phyloP scores from a whole-genome alignment of 2,113 vertebrate species.

The Gymnogyps californianus region DNA sequence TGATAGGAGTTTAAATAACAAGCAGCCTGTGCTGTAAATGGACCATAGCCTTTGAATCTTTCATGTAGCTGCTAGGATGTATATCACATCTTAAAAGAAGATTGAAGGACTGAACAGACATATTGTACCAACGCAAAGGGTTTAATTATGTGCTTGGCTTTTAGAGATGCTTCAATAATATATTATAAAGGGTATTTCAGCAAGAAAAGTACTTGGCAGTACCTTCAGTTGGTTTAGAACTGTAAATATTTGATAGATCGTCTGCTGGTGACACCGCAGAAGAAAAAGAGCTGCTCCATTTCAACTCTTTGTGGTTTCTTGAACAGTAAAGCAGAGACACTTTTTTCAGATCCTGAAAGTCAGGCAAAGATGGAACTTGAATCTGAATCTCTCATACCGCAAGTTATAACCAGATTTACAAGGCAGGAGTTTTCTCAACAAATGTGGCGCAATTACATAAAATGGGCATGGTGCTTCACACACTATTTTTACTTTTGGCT shows the following conservation, averaged over 20 bases:
- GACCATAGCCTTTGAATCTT: not conserved
- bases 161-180: not conserved
- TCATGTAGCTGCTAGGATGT: not conserved
- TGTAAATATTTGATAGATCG: conserved; percentile 8
- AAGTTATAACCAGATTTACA: not conserved
- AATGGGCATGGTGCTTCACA: not conserved
- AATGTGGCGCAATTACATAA: not conserved
- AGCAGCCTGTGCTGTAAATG: not conserved
- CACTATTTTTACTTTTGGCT: not conserved
- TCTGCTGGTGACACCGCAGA: not conserved
- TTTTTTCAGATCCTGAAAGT: not conserved
- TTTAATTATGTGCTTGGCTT: not conserved
- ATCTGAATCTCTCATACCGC: not conserved
- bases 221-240: not conserved
- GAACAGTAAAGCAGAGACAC: not conserved
- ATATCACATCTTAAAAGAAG: not conserved
- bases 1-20: not conserved
- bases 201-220: not conserved
- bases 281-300: not conserved
- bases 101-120: not conserved
- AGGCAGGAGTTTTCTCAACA: not conserved
- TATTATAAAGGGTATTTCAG: not conserved
- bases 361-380: not conserved
- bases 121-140: not conserved
- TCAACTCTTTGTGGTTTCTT: not conserved